phyloP scores from a whole-genome alignment of 37 sponge, comb jelly and placozoan species.

The Petrosia ficiformis region DNA sequence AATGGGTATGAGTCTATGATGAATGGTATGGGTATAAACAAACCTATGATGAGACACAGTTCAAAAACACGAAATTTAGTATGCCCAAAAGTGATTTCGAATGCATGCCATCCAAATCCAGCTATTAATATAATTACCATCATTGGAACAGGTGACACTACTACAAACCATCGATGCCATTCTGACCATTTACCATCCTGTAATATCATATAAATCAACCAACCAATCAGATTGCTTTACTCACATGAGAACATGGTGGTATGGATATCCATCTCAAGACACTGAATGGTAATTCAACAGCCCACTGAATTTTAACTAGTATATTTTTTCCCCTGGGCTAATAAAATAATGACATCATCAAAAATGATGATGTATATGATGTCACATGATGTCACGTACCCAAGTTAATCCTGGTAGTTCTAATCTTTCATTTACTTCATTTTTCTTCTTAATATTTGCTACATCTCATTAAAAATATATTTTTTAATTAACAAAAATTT shows the following conservation, averaged over 20 bases:
- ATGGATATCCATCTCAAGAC: conserved; percentile 83
- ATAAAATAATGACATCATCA: background rate
- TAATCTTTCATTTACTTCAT: background rate
- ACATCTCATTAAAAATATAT: background rate
- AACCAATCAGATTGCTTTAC: background rate
- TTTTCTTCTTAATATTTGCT: background rate
- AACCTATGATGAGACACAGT: conserved; percentile 69
- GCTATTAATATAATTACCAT: conserved; percentile 57
- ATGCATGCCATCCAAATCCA: conserved; percentile 64
- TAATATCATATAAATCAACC: background rate
- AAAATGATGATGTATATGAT: background rate
- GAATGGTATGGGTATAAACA: too few species aligned
- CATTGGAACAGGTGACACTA: conserved; percentile 75
- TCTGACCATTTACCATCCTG: conserved; percentile 76
- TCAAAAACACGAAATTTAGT: conserved; percentile 55
- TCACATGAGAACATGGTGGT: conserved; percentile 77
- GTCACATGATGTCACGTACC: background rate
- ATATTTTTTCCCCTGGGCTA: conserved; percentile 66
- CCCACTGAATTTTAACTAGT: conserved; percentile 75
- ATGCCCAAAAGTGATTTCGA: conserved; percentile 18
- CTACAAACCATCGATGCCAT: conserved; percentile 64
- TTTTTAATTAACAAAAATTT: background rate
- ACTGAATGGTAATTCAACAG: conserved; percentile 78
- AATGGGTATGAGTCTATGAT: too few species aligned
- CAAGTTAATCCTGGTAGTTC: background rate